A percentile compares a stretch with the other conserved stretches of the same genome.
phyloP scores from a whole-genome alignment of 2,797 vertebrate genomes.

The Spatula clypeata region DNA sequence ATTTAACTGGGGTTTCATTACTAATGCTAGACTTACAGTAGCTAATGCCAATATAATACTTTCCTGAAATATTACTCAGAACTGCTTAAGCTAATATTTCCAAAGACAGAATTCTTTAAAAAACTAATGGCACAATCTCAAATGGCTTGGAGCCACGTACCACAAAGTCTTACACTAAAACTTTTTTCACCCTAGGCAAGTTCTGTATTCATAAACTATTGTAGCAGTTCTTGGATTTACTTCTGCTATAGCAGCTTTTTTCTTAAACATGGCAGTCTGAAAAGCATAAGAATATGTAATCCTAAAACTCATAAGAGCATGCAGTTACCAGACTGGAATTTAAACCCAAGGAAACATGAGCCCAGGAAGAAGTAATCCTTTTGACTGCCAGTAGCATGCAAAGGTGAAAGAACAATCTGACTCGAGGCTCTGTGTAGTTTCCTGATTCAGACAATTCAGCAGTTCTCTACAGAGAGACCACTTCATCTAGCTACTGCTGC shows the following conservation, averaged over 20 bases:
- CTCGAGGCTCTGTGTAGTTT: background rate
- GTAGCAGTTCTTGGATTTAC: background rate
- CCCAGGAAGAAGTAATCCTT: constrained; percentile 45
- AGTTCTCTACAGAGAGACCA: background rate
- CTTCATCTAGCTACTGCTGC: background rate
- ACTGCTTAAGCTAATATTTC: constrained; percentile 75
- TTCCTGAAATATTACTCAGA: constrained; percentile 68
- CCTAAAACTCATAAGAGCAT: background rate
- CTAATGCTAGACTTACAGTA: constrained; percentile 71
- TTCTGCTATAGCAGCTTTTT: background rate
- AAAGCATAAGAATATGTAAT: constrained; percentile 9
- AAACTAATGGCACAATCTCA: constrained; percentile 50
- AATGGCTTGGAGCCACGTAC: constrained; percentile 47
- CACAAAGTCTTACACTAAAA: background rate
- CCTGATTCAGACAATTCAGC: background rate
- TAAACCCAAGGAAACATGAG: constrained; percentile 25
- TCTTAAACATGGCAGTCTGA: background rate
- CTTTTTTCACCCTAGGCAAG: background rate
- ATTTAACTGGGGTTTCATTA: constrained; percentile 73
- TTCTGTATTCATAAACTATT: background rate
- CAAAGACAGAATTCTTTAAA: constrained; percentile 57
- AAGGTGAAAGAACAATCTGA: background rate
- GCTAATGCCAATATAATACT: constrained; percentile 71
- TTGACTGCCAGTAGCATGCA: background rate
- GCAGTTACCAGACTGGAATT: constrained; percentile 38